Conservation (phyloP, 2,113 vertebrate species). For the Notothenia coriiceps region DNA sequence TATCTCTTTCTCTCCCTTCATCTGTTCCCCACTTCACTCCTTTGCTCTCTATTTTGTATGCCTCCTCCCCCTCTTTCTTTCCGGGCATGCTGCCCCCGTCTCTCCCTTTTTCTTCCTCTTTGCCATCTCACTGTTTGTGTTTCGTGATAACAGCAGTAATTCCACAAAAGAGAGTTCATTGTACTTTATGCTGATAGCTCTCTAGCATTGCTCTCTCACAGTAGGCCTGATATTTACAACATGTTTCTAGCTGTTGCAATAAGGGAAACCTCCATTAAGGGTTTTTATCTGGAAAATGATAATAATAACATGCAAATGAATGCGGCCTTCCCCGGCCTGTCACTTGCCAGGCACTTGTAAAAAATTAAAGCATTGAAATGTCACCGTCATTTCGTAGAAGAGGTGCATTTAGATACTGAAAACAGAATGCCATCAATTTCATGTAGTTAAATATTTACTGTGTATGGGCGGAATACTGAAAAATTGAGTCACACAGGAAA, state of each 20-base stretch:
- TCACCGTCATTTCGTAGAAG: conserved; percentile 41
- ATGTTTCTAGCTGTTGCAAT: conserved; percentile 1
- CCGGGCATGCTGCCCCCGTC: conserved; percentile 2
- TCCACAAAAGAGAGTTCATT: conserved; percentile 58
- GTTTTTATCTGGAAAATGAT: conserved; percentile 33
- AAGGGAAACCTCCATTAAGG: conserved; percentile 24
- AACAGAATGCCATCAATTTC: conserved; percentile 48
- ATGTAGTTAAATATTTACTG: conserved; percentile 73
- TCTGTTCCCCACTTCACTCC: neutral
- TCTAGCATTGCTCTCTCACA: neutral
- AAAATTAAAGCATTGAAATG: conserved; percentile 23
- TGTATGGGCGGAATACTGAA: conserved; percentile 40
- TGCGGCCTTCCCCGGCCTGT: neutral
- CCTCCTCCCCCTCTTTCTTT: conserved; percentile 20
- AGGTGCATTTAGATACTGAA: conserved; percentile 23
- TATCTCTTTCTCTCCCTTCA: neutral
- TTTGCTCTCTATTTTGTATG: conserved; percentile 31
- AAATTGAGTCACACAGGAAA: conserved; percentile 67
- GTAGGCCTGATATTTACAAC: conserved; percentile 15
- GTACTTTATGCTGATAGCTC: conserved; percentile 43
- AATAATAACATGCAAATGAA: conserved; percentile 41
- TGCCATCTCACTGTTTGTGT: conserved; percentile 33
- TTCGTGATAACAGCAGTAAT: conserved; percentile 49
- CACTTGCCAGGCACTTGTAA: conserved; percentile 19
- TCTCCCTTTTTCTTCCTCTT: neutral